Evolutionary conservation across 2,113 vertebrate species (phyloP).

Genomic region (western clawed frog (Xenopus tropicalis)): DNA sequence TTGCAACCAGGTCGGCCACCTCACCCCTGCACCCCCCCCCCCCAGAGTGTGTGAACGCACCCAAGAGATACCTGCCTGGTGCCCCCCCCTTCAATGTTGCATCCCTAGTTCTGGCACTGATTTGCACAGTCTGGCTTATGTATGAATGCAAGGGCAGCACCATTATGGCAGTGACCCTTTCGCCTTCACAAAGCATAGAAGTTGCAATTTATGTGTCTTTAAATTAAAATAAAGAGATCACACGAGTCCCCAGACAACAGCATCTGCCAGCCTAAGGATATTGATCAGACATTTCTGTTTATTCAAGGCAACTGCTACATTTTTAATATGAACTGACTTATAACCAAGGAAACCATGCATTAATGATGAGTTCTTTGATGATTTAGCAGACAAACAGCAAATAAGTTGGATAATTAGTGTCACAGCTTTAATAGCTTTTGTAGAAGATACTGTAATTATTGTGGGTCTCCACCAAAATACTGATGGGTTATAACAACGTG

Average conservation of each 20-base stretch:
- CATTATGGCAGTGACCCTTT: not conserved
- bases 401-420: not conserved
- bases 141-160: not conserved
- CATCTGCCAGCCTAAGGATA: conserved; percentile 13
- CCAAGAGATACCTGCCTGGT: no score
- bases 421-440: not conserved
- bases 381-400: not conserved
- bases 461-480: no score
- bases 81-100: no score
- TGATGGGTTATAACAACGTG: not conserved
- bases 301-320: conserved; percentile 11
- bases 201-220: not conserved
- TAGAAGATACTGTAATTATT: no score
- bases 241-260: conserved; percentile 1
- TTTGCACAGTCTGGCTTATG: conserved; percentile 12
- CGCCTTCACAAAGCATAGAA: not conserved
- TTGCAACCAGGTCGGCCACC: no score
- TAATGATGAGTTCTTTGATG: conserved; percentile 11
- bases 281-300: conserved; percentile 14
- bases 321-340: conserved; percentile 30
- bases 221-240: conserved; percentile 9
- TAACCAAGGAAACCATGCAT: not conserved
- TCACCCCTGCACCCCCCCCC: no score
- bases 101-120: not conserved
- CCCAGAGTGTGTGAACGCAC: no score